Base-by-base conservation (phyloP, 2,888 invertebrate genomes). In the Cataglyphis altisquamis region DNA sequence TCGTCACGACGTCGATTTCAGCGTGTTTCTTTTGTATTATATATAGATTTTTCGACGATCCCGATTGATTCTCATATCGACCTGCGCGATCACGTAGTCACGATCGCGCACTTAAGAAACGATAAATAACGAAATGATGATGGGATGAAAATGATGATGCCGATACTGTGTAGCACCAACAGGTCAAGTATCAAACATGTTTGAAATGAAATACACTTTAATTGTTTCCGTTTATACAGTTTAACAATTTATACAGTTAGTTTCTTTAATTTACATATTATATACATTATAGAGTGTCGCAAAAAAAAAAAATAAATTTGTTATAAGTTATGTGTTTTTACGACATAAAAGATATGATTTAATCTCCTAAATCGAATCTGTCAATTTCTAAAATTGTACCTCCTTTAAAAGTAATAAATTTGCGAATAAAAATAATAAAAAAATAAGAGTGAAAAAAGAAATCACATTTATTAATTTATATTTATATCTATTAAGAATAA, bases 1-100 rank as follows among this genome's bases (percentile, higher is more conserved):
- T 90, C 48, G 90, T 90, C 90, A 90, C 90, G 90, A 89, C 55
- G 52, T 6, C 29, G 64, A 48, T 45, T 12, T 25, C 55, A 12
- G 70, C 32, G 68, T 32, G 86, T 83, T 82, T 70, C 75, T 70
- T 62, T 60, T 57, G 39, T 45, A 68, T 62, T 66, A 32, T 67
- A 66, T 85, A 73, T 73, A 74, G 78, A 80, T 80, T 77, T 86
- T 82, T 85, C 62, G 41, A 55, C 18, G 67, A 78, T 57, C 32
- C 52, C 72, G 39, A 72, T 78, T 73, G 78, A 73, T 78, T 63
- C 39, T 5, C 63, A 36, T 64, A 45, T 57, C 48, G n/a, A 15
- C 9, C 64, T 12, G 36, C 18, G 67, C 48, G 29, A 68, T 78
- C 68, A 25, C 41, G 39, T 8, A 81, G 72, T 81, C 84, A 81